Evolutionary conservation across 2,113 vertebrate species (phyloP), one percentile per base, ranked within the genome.

Genomic region (Dendrocopos noguchii): DNA sequence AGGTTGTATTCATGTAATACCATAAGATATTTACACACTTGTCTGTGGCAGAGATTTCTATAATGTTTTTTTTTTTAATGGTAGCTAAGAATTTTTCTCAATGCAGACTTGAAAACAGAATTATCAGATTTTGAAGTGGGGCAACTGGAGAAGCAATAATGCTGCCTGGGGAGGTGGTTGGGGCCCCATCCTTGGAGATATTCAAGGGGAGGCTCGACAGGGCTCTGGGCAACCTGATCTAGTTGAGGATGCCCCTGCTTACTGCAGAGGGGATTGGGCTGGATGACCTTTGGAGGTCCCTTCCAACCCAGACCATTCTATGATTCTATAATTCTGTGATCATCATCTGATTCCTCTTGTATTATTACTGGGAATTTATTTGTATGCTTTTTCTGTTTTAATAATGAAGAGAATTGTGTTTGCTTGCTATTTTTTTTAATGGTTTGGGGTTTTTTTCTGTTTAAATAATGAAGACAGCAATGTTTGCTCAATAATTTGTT

Each of bases 31-130:
- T 68, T 53, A 11, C 17, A 1, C 47, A 28, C 20, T 67, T 85
- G 9, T 55, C 72, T 76, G 31, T 60, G 53, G 31, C 33, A 47
- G 53, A 73, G 47, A 28, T 12, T 84, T 91, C 27, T 46, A 29
- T 52, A 25, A 8, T 68, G 12, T 29, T 66, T 88, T 91, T 27
- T 66, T 88, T 91, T 27, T 9, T 87, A 8, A 1, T 57, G 24
- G 4, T 52, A 47, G 57, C 4, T 27, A 44, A 67, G 28, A 78
- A n/a, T 13, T 76, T 88, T 84, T 13, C n/a, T 84, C 59, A 20
- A 52, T 0, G 0, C 14, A 39, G 46, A 13, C 20, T 50, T 65
- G 44, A 68, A 70, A 84, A 6, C 22, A 36, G 52, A 64, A 33
- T 47, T 15, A 77, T 22, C 55, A 72, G 65, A 67, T 68, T 84